phyloP scores from a whole-genome alignment of 2,888 invertebrate species.

The Rhaphigaster nebulosa region DNA sequence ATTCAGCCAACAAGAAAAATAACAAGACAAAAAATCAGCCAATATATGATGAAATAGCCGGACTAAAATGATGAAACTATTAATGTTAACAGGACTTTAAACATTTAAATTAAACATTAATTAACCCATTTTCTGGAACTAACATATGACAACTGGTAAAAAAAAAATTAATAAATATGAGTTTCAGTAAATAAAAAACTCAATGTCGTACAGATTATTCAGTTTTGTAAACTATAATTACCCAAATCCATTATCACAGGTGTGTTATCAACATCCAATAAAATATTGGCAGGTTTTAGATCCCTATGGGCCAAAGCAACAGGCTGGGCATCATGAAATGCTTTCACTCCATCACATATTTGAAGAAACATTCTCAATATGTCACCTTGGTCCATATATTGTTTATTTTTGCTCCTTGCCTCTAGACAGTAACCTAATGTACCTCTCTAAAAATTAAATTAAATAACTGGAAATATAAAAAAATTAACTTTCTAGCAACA shows the following conservation, averaged over 20 bases:
- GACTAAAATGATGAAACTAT: no score
- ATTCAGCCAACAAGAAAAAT: no score
- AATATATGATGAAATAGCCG: no score
- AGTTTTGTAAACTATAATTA: constrained; percentile 64
- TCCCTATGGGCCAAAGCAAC: constrained; percentile 86
- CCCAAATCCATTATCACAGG: constrained; percentile 89
- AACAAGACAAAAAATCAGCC: no score
- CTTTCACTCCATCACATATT: constrained; percentile 81
- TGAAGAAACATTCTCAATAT: constrained; percentile 79
- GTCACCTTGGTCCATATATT: constrained; percentile 76
- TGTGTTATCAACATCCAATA: constrained; percentile 78
- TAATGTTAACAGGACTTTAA: no score
- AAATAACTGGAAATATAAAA: neutral
- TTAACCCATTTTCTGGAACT: no score
- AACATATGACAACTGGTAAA: no score
- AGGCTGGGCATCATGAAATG: constrained; percentile 81
- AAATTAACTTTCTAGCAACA: neutral
- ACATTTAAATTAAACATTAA: no score
- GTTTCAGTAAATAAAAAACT: constrained; percentile 25
- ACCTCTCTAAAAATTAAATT: constrained; percentile 74
- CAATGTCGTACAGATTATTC: neutral
- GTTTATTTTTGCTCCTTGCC: constrained; percentile 72
- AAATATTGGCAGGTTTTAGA: constrained; percentile 87
- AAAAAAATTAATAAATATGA: neutral
- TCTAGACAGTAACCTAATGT: constrained; percentile 80